These are phyloP conservation scores for Stramonita haemastoma DNA, from an alignment of 2,888 invertebrate genomes.

Conservation along the genomic window DNA sequence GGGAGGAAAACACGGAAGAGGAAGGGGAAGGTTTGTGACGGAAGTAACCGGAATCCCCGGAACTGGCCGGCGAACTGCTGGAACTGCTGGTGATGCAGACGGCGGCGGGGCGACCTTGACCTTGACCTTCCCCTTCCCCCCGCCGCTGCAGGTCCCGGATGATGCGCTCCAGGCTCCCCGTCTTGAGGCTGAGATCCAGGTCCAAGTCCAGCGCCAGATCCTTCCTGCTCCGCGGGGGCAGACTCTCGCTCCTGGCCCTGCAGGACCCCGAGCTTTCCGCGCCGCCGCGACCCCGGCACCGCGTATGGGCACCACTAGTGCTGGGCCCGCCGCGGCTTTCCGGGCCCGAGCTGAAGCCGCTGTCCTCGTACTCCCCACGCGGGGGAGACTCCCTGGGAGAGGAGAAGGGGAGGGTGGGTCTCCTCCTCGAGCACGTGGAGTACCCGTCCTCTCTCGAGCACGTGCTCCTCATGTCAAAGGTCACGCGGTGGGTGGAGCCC, in stretches of 20 bases:
- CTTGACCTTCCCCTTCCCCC: not conserved
- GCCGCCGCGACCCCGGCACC: not conserved
- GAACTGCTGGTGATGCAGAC: constrained; percentile 3
- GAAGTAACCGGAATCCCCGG: not conserved
- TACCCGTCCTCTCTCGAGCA: not conserved
- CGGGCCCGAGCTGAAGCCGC: not conserved
- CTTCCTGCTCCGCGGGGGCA: constrained; percentile 1
- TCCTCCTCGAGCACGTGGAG: not conserved
- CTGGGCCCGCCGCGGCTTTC: constrained; percentile 9
- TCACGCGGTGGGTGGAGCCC: not conserved
- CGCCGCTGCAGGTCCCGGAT: constrained; percentile 8
- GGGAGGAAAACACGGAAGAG: not conserved
- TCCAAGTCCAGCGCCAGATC: not conserved
- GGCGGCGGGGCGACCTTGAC: not conserved
- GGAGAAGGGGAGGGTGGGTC: not conserved
- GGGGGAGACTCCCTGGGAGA: not conserved
- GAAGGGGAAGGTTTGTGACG: not conserved
- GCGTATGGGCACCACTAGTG: not conserved
- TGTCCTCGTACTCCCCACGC: not conserved
- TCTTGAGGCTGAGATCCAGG: not conserved
- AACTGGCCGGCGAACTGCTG: constrained; percentile 20
- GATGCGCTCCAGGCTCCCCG: constrained; percentile 19
- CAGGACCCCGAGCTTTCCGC: not conserved
- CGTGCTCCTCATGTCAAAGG: constrained; percentile 29
- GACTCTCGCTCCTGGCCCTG: constrained; percentile 7